Conservation (phyloP, 2,797 vertebrate species). For the Hydrocynus forskahlii region DNA sequence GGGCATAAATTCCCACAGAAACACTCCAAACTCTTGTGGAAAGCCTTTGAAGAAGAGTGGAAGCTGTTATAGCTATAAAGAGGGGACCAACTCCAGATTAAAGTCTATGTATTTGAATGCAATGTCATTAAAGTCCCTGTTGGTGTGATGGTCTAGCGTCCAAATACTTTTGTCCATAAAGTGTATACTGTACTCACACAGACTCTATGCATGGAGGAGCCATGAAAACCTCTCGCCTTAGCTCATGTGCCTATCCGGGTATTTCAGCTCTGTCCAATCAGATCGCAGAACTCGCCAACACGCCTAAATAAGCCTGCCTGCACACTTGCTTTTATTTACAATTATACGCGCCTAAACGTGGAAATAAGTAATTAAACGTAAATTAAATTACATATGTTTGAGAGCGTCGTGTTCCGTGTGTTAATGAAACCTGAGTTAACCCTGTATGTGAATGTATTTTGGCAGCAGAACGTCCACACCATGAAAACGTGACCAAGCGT, state of each 20-base stretch:
- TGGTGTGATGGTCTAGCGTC: too few relatives aligned
- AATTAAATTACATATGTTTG: background rate
- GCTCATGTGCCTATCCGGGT: slow-evolving; percentile 60
- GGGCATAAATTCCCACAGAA: too few relatives aligned
- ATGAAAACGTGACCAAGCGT: slow-evolving; percentile 56
- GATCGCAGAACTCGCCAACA: slow-evolving; percentile 3
- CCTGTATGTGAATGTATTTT: background rate
- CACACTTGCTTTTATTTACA: background rate
- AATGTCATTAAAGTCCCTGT: too few relatives aligned
- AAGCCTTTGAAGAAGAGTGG: too few relatives aligned
- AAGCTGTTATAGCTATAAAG: too few relatives aligned
- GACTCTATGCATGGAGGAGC: too few relatives aligned
- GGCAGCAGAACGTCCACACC: slow-evolving; percentile 38
- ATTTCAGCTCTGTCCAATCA: slow-evolving; percentile 42
- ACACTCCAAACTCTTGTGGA: too few relatives aligned
- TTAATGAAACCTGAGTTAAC: background rate
- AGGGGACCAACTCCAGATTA: too few relatives aligned
- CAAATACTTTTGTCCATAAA: too few relatives aligned
- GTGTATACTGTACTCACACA: too few relatives aligned
- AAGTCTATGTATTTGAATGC: too few relatives aligned
- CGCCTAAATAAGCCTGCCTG: background rate
- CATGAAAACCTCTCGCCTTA: slow-evolving; percentile 7
- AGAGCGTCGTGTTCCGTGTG: background rate
- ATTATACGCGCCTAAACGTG: background rate
- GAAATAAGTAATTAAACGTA: background rate